Conservation (phyloP, 2,797 vertebrate species). For the Delichon dasypus region DNA sequence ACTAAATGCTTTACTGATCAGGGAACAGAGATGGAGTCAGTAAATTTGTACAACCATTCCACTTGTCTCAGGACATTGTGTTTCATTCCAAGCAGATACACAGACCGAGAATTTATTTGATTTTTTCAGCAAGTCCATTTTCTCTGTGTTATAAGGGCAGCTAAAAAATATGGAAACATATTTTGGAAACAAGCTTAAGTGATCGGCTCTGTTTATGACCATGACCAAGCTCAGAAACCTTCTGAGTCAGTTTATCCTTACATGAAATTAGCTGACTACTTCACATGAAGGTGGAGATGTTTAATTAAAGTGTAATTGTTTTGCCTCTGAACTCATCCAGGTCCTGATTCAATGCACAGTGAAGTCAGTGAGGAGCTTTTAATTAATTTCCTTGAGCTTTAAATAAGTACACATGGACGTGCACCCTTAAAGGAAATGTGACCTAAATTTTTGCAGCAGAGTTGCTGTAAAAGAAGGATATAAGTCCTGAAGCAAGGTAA, state of each 20-base stretch:
- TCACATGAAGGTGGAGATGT: slow-evolving; percentile 21
- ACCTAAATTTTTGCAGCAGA: slow-evolving; percentile 42
- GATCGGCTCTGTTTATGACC: background rate
- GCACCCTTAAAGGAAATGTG: slow-evolving; percentile 7
- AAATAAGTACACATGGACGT: background rate
- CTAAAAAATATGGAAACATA: background rate
- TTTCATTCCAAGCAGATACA: background rate
- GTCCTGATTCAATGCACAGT: slow-evolving; percentile 27
- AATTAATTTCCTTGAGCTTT: slow-evolving; percentile 65
- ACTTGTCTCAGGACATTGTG: background rate
- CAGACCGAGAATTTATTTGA: background rate
- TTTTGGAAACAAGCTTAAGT: background rate
- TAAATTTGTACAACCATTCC: background rate
- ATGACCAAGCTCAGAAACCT: slow-evolving; percentile 4
- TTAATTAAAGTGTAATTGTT: slow-evolving; percentile 67
- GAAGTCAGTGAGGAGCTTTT: slow-evolving; percentile 59
- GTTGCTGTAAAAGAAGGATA: background rate
- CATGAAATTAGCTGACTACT: slow-evolving; percentile 44
- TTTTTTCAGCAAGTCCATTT: background rate
- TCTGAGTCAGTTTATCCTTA: slow-evolving; percentile 51
- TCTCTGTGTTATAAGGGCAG: background rate
- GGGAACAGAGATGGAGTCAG: background rate
- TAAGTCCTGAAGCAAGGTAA: background rate
- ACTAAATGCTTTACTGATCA: background rate
- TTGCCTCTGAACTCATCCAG: slow-evolving; percentile 34